Evolutionary conservation across 2,888 invertebrate genomes (phyloP).

Genomic region (Selenia dentaria): DNA sequence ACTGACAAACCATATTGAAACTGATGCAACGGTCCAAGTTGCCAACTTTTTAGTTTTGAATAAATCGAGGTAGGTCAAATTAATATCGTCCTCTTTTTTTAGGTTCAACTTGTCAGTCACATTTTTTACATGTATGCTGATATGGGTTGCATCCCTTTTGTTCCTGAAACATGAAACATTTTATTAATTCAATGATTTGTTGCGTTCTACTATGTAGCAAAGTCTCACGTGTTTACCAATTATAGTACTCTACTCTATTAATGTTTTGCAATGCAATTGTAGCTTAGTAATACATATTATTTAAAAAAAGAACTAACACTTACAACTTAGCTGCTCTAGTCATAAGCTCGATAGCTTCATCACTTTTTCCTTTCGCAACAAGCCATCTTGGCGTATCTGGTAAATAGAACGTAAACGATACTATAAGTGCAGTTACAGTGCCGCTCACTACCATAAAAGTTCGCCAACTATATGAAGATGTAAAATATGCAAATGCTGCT

Average conservation of each 20-base stretch:
- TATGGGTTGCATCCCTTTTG: too few species aligned
- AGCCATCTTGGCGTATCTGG: constrained; percentile 68
- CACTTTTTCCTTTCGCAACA: constrained; percentile 46
- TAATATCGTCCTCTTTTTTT: constrained; percentile 33
- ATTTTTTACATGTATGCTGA: constrained; percentile 46
- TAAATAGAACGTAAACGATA: constrained; percentile 42
- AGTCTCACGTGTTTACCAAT: too few species aligned
- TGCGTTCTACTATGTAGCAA: too few species aligned
- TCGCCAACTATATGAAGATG: constrained; percentile 53
- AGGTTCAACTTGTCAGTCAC: constrained; percentile 41
- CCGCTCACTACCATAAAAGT: constrained; percentile 43
- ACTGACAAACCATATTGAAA: constrained; percentile 46
- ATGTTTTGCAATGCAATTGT: too few species aligned
- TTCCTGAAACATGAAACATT: too few species aligned
- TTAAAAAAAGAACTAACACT: constrained; percentile 31
- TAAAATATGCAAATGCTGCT: constrained; percentile 49
- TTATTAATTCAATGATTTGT: constrained; percentile 41
- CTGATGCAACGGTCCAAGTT: constrained; percentile 41
- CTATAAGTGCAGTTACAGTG: constrained; percentile 38
- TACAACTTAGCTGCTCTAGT: constrained; percentile 56
- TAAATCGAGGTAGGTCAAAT: constrained; percentile 46
- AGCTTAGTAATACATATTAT: too few species aligned
- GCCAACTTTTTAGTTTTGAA: constrained; percentile 48
- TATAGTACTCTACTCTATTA: too few species aligned
- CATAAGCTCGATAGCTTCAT: constrained; percentile 47